Base-by-base conservation (phyloP, 2,113 vertebrate genomes). In the Puma concolor region DNA sequence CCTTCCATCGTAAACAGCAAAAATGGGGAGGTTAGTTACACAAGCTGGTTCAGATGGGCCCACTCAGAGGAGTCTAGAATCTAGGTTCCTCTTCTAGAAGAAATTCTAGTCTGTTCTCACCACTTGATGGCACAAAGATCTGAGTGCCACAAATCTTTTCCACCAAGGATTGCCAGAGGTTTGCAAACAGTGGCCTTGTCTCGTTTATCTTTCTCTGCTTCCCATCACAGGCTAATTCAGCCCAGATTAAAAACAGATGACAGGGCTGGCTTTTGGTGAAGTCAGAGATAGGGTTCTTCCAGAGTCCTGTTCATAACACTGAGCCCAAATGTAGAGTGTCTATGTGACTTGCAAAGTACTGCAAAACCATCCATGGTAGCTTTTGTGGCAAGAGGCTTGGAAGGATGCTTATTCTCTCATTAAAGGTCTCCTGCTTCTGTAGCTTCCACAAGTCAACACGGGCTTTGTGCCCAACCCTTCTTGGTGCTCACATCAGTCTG, bases 121-220 rank as follows among this genome's bases (percentile, higher is more conserved):
- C 41, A 79, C n/a, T 21, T 64, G 48, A 97, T 82, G 67, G 52
- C 80, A 94, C 67, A 95, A 90, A 93, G 36, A 97, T 91, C 52
- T 84, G 54, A 97, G 76, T 95, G 91, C 79, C 93, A 97, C 81
- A 93, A 79, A 95, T 96, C n/a, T 96, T 96, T 97, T 97, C 97
- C 98, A 98, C 84, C 76, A 82, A 57, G 67, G 67, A 93, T 84
- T 98, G 84, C 97, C 97, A 97, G 97, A 98, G 89, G 96, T 98
- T 98, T 98, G 94, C 96, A 98, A 98, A 95, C 63, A 92, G 82
- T 97, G 94, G 23, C 84, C 86, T 98, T 94, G 89, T 92, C 94
- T 97, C 97, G 95, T 97, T 98, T 98, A 95, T 98, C 97, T 98
- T 98, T 95, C 96, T 98, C 97, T 98, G 98, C 93, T 98, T 98